These are phyloP conservation scores for Ceriagrion tenellum DNA, from an alignment of 2,888 invertebrate genomes.

Conservation along the genomic window DNA sequence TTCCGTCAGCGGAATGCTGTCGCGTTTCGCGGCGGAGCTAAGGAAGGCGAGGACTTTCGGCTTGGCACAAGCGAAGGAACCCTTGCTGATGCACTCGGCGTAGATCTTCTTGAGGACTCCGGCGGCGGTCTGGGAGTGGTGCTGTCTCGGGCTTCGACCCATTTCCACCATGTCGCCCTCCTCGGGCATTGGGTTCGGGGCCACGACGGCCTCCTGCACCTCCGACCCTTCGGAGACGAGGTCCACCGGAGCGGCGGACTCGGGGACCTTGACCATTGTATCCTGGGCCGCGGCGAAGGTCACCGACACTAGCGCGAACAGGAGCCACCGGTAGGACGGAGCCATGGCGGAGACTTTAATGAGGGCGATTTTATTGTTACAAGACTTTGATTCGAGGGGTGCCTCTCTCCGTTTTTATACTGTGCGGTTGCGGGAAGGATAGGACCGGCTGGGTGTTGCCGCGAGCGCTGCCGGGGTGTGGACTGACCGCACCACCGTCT, in stretches of 20 bases:
- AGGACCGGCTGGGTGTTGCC: not conserved
- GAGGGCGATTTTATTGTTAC: too few species aligned
- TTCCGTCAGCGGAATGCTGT: slow-evolving; percentile 68
- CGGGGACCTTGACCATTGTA: slow-evolving; percentile 37
- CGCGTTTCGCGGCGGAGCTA: slow-evolving; percentile 75
- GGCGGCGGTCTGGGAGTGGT: slow-evolving; percentile 78
- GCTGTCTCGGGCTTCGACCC: slow-evolving; percentile 18
- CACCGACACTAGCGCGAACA: slow-evolving; percentile 48
- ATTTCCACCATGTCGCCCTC: slow-evolving; percentile 54
- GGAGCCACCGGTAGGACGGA: slow-evolving; percentile 51
- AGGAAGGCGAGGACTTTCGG: slow-evolving; percentile 89
- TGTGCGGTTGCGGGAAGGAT: not conserved
- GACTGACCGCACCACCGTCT: slow-evolving; percentile 34
- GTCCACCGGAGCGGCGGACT: slow-evolving; percentile 41
- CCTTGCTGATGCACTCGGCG: slow-evolving; percentile 84
- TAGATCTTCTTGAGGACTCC: slow-evolving; percentile 85
- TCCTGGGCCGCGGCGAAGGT: slow-evolving; percentile 40
- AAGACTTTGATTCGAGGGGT: not conserved
- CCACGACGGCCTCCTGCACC: slow-evolving; percentile 41
- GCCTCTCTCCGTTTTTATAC: not conserved
- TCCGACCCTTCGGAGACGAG: slow-evolving; percentile 31
- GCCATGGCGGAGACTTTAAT: slow-evolving; percentile 4
- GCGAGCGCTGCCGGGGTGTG: not conserved
- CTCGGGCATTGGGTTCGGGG: slow-evolving; percentile 50
- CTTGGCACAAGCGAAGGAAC: slow-evolving; percentile 87